Base-by-base conservation (phyloP, 2,113 vertebrate genomes). In the Callaeas wilsoni region DNA sequence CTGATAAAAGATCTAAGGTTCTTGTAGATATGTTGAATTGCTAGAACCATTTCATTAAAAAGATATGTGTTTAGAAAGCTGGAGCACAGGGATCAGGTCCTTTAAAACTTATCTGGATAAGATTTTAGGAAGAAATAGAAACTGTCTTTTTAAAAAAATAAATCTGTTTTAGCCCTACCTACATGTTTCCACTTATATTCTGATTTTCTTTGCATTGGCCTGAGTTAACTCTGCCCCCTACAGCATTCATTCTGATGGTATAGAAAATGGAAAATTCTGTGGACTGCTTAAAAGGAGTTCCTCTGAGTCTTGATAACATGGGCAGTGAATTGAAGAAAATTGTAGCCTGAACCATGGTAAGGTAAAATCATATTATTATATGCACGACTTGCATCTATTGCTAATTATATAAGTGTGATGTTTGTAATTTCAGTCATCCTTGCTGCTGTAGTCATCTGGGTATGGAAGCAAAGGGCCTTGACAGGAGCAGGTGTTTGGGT, bases 401-500 rank as follows among this genome's bases (percentile, higher is more conserved):
- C 73, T 92, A 95, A 81, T 83, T 77, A 76, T 50, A 2, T 79
- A 75, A 80, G 49, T 67, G 49, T 26, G n/a, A 69, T 73, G 26
- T 73, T 80, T 79, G 82, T 55, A 76, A 71, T 91, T 67, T 74
- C 81, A 73, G 81, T 86, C 20, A 67, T 59, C 47, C 64, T 81
- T 94, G 77, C n/a, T 86, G 75, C 90, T 70, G 47, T 57, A 87
- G 68, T 94, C 46, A 23, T 63, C 81, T 79, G 53, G 29, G 29
- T 68, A 39, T 60, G 59, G 68, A 90, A 84, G 74, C 15, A 69
- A 94, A 74, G 55, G 50, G 90, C 42, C 74, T 87, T 84, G 77
- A 85, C 47, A 80, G 69, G 18, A 89, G 60, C 75, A 96, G 91
- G 80, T 96, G 92, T 89, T 82, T 80, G 74, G 52, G 53, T 79